Base-by-base conservation (phyloP, 2,113 vertebrate species). In the Crotophaga sulcirostris region DNA sequence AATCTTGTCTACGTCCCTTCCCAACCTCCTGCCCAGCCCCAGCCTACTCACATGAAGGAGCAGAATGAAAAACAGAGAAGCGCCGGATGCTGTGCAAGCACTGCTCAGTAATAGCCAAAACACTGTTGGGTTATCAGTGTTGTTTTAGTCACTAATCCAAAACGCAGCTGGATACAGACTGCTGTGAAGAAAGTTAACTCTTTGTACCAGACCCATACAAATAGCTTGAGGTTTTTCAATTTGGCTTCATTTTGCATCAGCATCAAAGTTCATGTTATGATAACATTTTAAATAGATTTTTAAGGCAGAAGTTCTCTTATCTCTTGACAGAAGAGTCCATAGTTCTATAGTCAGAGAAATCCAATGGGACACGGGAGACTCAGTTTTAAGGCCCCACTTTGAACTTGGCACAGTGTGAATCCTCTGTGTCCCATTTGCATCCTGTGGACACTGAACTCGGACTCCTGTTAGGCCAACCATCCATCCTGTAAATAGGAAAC, bases 51-150 rank as follows among this genome's bases (percentile, higher is more conserved):
- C 13, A 26, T 56, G 33, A 51, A 73, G 25, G 31, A 31, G 25
- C 44, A n/a, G 33, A 68, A 19, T 16, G 60, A 74, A 49, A 64
- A 42, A 1, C 31, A n/a, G 74, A 25, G 33, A 7, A 3, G 28
- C 21, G 44, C 5, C 44, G 63, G 64, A 25, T 36, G 54, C 54
- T 59, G 13, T 38, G 26, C 44, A 49, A 76, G 20, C 26, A 13
- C 47, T 33, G 49, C 59, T 68, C 44, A 54, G 31, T 44, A 49
- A 19, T 1, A 69, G 33, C 16, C 70, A 56, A 47, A 62, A 38
- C 42, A 29, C 10, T 11, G 13, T 2, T 18, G 19, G 2, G 0
- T 34, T 52, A 33, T 33, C 60, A 54, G 3, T 0, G 2, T 40
- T 52, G 17, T 6, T 74, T 52, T 18, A 42, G 36, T 69, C 55